Evolutionary conservation across 2,797 vertebrate species (phyloP), one percentile per base, ranked within the genome.

Genomic region (Odontamblyopus lacepedii): DNA sequence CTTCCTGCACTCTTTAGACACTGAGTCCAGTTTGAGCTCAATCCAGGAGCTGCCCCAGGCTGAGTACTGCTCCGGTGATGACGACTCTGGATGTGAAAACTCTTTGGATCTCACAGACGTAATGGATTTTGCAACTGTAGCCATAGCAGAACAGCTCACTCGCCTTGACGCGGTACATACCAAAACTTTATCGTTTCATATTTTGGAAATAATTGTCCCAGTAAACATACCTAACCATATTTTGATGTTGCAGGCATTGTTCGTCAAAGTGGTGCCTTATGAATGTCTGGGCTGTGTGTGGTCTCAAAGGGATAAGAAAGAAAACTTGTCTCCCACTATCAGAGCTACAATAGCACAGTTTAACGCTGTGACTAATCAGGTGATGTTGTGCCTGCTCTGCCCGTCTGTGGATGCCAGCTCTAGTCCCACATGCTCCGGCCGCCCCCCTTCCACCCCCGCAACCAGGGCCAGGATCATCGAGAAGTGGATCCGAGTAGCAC

Each of bases 241-340:
- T 72, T 9, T 59, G 5, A 4, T 4, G 1, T 77, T 70, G 51
- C 89, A 97, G 96, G 92, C 92, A 48, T 93, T 97, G 5, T 97
- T 96, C 56, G 83, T 74, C 5, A 92, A 83, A 56, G 94, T 96
- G 73, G 86, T 92, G 0, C 92, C 93, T 1, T 95, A 92, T 79
- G 95, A 97, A 75, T 97, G 96, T 82, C 87, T 96, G 80, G 96
- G 95, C 74, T 95, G 95, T 0, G 84, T 96, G 59, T 97, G 96
- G 96, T 96, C 96, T 0, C 95, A 96, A 67, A 87, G 96, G 18
- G 95, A 95, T 85, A 95, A 95, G 80, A 95, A 95, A 4, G 94
- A 94, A 59, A 93, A 94, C 75, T 78, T 91, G 76, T 94, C 94
- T 4, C 91, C 95, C 16, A 95, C 95, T 0, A 94, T 95, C 77